phyloP scores from a whole-genome alignment of 2,113 vertebrate species.

The Lepidothrix coronata region DNA sequence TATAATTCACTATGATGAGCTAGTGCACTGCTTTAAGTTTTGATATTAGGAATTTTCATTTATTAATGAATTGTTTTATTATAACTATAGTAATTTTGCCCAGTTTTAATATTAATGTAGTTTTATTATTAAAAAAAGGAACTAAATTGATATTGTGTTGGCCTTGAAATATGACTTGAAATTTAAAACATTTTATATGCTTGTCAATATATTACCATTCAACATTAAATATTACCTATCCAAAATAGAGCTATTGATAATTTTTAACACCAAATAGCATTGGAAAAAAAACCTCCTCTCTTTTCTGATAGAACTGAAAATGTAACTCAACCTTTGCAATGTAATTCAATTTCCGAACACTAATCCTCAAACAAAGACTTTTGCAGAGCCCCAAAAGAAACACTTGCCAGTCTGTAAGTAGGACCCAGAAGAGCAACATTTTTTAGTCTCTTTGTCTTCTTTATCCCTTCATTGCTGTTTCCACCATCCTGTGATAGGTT shows the following conservation, averaged over 20 bases:
- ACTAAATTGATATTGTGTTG: background rate
- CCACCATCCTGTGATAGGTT: background rate
- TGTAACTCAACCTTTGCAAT: background rate
- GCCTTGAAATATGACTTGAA: background rate
- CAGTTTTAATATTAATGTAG: background rate
- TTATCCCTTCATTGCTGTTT: background rate
- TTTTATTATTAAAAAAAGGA: background rate
- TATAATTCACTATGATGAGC: background rate
- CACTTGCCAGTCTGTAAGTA: background rate
- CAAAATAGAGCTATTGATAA: background rate
- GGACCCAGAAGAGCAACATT: background rate
- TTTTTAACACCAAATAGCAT: background rate
- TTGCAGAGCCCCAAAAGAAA: background rate
- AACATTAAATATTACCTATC: background rate
- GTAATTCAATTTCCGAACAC: background rate
- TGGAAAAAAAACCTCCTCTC: background rate
- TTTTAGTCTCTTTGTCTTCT: background rate
- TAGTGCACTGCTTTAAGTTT: background rate
- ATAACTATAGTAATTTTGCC: background rate
- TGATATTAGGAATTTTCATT: background rate
- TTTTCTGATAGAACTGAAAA: background rate
- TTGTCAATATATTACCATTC: background rate
- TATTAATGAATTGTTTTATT: background rate
- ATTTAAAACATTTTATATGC: background rate
- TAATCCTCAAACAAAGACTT: constrained; percentile 4